A percentile compares a stretch with the other conserved stretches of the same genome.
These are phyloP conservation scores for Progne subis DNA, from an alignment of 2,113 vertebrate genomes.

Conservation along the genomic window DNA sequence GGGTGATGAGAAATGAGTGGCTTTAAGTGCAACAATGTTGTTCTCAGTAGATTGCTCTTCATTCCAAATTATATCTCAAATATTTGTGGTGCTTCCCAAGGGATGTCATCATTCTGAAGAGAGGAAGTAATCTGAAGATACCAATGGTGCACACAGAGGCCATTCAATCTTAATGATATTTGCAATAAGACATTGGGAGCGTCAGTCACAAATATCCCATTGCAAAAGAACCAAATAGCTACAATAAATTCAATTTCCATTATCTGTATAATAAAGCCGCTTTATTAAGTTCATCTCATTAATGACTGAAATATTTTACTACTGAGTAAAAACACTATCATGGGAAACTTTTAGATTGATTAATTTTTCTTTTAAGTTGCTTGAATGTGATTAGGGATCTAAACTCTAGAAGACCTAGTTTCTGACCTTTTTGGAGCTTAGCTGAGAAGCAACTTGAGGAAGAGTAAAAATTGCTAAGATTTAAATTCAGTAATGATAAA, in stretches of 20 bases:
- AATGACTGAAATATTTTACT: background rate
- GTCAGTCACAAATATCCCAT: background rate
- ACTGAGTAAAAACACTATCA: background rate
- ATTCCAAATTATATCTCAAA: background rate
- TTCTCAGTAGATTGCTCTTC: background rate
- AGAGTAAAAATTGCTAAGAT: background rate
- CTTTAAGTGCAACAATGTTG: background rate
- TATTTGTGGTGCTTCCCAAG: background rate
- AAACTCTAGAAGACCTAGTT: background rate
- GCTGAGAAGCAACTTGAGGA: background rate
- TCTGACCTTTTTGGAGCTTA: background rate
- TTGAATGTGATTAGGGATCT: background rate
- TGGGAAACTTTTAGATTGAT: background rate
- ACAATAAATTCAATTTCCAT: background rate
- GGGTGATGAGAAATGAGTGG: background rate
- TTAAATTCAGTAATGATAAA: background rate
- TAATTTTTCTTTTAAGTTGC: background rate
- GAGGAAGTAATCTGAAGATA: rapidly evolving
- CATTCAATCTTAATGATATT: background rate
- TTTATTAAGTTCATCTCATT: background rate
- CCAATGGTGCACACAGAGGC: background rate
- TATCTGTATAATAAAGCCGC: background rate
- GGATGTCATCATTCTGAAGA: rapidly evolving
- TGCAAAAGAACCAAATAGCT: background rate
- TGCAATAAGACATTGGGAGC: background rate